Evolutionary conservation across 2,797 vertebrate species (phyloP), one percentile per base, ranked within the genome.

Genomic region (Cryptoblepharus egeriae): DNA sequence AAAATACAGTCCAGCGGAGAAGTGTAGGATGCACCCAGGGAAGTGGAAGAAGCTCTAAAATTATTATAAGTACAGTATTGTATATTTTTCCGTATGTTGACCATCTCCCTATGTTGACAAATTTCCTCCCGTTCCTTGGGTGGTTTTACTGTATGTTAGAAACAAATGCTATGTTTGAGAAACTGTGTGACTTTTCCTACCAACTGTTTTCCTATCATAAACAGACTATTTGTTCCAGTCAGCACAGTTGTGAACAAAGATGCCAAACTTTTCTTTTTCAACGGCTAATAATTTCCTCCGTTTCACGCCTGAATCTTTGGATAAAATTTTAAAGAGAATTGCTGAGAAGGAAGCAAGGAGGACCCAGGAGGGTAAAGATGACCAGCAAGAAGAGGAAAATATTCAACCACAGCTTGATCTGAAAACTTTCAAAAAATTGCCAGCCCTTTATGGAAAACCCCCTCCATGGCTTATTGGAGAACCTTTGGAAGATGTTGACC

Each of bases 401-500:
- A 92, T 89, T 87, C 96, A 90, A 85, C 97, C 97, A 85, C 96
- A 97, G 77, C 88, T 91, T 24, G 97, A 99, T 93, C 94, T 99
- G 84, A 97, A 98, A 95, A 96, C 87, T 28, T 98, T 95, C 82
- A 97, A 98, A 92, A 96, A 95, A 73, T 94, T 99, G 77, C 98
- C 98, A 0, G 95, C 96, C 80, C 96, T 99, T 73, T 99, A 96
- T 16, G 96, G 98, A 0, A 96, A 98, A 64, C 91, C 98, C 90
- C 98, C 98, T 26, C 30, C 49, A 42, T 96, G 96, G 28, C 96
- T 99, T 37, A 83, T 97, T 61, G 97, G 96, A 37, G 96, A 97
- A 78, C 97, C 98, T 0, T 93, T 99, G 94, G 97, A 99, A 86
- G 98, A 99, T 91, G 91, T 99, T 18, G 98, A 99, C 92, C 97